phyloP scores from a whole-genome alignment of 1,140 invertebrate genomes.

The Saxidomus purpurata region DNA sequence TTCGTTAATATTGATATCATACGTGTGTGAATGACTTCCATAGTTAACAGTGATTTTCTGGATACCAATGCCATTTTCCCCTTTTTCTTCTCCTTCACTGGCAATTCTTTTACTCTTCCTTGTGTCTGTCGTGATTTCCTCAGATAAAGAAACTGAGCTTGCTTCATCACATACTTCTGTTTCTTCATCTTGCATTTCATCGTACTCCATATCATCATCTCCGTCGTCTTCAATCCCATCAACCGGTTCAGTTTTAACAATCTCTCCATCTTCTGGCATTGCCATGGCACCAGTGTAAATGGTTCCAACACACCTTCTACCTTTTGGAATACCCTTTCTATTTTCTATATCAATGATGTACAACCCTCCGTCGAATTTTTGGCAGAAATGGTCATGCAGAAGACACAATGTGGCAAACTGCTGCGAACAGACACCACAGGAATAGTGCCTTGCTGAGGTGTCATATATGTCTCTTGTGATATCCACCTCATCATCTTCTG shows the following conservation, averaged over 20 bases:
- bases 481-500: background rate
- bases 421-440: background rate
- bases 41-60: constrained; percentile 27
- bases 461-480: background rate
- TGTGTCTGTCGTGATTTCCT: background rate
- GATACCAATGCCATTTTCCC: background rate
- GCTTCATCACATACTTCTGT: background rate
- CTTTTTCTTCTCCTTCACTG: background rate
- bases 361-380: background rate
- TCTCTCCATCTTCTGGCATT: background rate
- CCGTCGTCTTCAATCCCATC: background rate
- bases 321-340: background rate
- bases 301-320: constrained; percentile 7
- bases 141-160: background rate
- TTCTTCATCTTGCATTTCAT: background rate
- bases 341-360: constrained; percentile 14
- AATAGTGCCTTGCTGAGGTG: background rate
- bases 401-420: constrained; percentile 2
- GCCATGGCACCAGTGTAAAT: background rate
- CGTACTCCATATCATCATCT: constrained; percentile 21
- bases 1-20: background rate
- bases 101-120: background rate
- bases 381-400: constrained; percentile 23
- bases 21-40: constrained; percentile 11
- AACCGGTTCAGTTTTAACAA: background rate